These are phyloP conservation scores for Scaptomyza graminum DNA, from an alignment of 1,140 invertebrate genomes.

Conservation along the genomic window DNA sequence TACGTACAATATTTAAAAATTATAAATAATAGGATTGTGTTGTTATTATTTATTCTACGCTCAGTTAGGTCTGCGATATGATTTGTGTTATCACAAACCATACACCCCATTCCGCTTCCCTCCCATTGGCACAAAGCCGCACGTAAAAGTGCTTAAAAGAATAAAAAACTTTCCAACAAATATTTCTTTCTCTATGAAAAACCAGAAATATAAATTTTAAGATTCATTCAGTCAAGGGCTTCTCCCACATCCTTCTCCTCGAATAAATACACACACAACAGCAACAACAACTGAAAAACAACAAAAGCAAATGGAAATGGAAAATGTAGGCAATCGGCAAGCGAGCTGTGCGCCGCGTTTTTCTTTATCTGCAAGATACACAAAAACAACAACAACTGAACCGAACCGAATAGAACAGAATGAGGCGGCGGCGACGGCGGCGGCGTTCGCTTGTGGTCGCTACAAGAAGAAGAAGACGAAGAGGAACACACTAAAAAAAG, in stretches of 20 bases:
- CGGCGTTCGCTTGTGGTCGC: slow-evolving; percentile 64
- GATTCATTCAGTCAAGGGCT: slow-evolving; percentile 80
- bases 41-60: too few species aligned
- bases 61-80: not conserved
- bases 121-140: not conserved
- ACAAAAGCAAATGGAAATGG: slow-evolving; percentile 38
- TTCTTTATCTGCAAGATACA: slow-evolving; percentile 76
- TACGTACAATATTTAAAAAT: not conserved
- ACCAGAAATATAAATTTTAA: slow-evolving; percentile 34
- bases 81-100: not conserved
- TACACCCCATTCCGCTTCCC: not conserved
- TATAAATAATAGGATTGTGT: not conserved
- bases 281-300: slow-evolving; percentile 51
- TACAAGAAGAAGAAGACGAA: slow-evolving; percentile 31
- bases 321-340: slow-evolving; percentile 69
- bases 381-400: slow-evolving; percentile 3
- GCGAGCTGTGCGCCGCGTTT: slow-evolving; percentile 27
- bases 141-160: not conserved
- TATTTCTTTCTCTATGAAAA: slow-evolving; percentile 1
- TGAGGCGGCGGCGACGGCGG: slow-evolving; percentile 6
- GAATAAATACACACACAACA: slow-evolving; percentile 69
- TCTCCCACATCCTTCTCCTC: slow-evolving; percentile 76
- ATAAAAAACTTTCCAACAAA: slow-evolving; percentile 1
- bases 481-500: slow-evolving; percentile 47
- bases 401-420: too few species aligned